Evolutionary conservation across 2,888 invertebrate genomes (phyloP), one percentile per base, ranked within the genome.

Genomic region (Rotaria socialis): DNA sequence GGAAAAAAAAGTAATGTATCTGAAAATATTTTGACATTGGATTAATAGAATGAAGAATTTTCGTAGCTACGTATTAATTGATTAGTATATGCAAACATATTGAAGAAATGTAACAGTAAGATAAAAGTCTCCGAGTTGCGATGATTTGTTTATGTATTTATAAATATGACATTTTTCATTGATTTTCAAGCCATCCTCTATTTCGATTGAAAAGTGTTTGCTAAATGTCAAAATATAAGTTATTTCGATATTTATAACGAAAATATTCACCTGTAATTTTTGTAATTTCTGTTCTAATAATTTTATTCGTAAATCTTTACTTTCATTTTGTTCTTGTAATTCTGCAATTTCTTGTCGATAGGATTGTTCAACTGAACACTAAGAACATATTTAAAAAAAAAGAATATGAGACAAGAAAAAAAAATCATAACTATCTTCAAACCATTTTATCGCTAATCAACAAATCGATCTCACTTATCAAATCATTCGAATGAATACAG

Each of bases 251-350:
- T n/a, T 6, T 0, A 11, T 41, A 11, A 19, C 19, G 8, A 24
- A n/a, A 47, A 80, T 80, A 47, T 24, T 6, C 10, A 80, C 80
- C 47, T 47, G 80, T 47, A 80, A 14, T 24, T 47, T 43, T 80
- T 80, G 80, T 47, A 80, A 47, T 47, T 80, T 80, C 8, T 80
- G 80, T 80, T 80, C 80, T n/a, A 80, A n/a, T 47, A 80, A 47
- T 80, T 47, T 35, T 8, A 80, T 47, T 80, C 80, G 43, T 47
- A 80, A 14, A 80, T 80, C 80, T 80, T 80, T 80, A 11, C 24
- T 47, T 80, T 80, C 47, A 47, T 80, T 80, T n/a, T 47, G 24
- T 11, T 80, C 80, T 80, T 80, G 80, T 80, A 80, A 80, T 47
- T n/a, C 80, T 24, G 80, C 80, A n/a, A 80, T 80, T 47, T 80